Percentiles rank a stretch among this genome's conserved stretches.
Evolutionary conservation across 2,113 vertebrate species (phyloP).

Genomic region (Nestor notabilis): DNA sequence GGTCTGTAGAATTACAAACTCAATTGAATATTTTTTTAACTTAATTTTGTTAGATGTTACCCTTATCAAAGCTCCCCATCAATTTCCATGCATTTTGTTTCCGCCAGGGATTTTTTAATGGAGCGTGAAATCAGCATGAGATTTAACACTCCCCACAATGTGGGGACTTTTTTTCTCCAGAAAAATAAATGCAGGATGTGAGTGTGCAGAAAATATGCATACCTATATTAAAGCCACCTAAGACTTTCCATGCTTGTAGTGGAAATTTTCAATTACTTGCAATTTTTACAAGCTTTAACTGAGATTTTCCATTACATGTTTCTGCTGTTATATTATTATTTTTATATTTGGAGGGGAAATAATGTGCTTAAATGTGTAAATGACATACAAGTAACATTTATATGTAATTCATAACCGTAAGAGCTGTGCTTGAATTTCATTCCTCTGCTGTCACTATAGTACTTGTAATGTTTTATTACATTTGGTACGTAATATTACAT

Average conservation of each 20-base stretch:
- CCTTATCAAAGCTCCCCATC: not conserved
- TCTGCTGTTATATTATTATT: not conserved
- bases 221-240: not conserved
- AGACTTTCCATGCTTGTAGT: not conserved
- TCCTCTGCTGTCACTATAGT: not conserved
- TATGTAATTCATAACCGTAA: not conserved
- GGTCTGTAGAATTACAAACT: not conserved
- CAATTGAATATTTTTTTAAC: not conserved
- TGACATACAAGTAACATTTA: not conserved
- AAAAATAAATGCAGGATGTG: slow-evolving; percentile 10
- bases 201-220: not conserved
- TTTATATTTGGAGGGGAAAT: not conserved
- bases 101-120: not conserved
- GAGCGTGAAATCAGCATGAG: not conserved
- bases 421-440: not conserved
- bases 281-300: not conserved
- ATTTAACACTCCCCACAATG: not conserved
- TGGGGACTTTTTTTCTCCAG: not conserved
- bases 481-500: not conserved
- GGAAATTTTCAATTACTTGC: slow-evolving; percentile 19
- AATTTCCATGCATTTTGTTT: not conserved
- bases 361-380: not conserved
- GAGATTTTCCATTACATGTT: not conserved
- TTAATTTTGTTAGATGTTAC: not conserved
- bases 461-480: not conserved